These are phyloP conservation scores for Drosophila glabriapex DNA, from an alignment of 2,888 invertebrate genomes.

Conservation along the genomic window DNA sequence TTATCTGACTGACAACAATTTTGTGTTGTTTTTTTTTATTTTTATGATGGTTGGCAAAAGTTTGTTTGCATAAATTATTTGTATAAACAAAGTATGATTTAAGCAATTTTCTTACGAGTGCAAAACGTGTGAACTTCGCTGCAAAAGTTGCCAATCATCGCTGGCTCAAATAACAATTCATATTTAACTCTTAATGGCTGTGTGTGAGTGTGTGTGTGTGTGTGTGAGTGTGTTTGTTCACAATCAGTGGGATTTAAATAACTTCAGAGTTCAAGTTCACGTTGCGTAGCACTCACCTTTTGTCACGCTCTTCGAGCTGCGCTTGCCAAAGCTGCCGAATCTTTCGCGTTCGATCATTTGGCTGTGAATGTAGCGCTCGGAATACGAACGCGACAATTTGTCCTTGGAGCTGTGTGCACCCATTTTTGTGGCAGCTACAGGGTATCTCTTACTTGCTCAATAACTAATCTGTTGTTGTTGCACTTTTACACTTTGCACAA, in stretches of 20 bases:
- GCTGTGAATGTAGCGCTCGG: constrained; percentile 86
- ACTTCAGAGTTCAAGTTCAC: background rate
- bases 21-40: background rate
- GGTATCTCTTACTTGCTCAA: background rate
- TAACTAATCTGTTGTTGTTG: constrained; percentile 29
- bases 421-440: constrained; percentile 85
- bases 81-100: background rate
- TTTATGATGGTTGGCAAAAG: background rate
- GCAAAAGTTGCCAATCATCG: constrained; percentile 11
- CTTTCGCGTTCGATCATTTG: constrained; percentile 89
- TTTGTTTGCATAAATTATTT: background rate
- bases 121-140: constrained; percentile 11
- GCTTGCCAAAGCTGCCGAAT: constrained; percentile 90
- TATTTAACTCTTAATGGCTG: background rate
- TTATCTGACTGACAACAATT: background rate
- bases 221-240: background rate
- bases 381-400: constrained; percentile 89
- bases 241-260: background rate
- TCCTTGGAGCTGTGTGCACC: constrained; percentile 92
- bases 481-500: constrained; percentile 59
- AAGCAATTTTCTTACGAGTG: background rate
- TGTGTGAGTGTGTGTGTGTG: background rate
- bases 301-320: constrained; percentile 85
- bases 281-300: constrained; percentile 66
- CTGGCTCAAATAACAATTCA: background rate